phyloP scores from a whole-genome alignment of 2,113 vertebrate species.

The Onychorhynchus coronatus region DNA sequence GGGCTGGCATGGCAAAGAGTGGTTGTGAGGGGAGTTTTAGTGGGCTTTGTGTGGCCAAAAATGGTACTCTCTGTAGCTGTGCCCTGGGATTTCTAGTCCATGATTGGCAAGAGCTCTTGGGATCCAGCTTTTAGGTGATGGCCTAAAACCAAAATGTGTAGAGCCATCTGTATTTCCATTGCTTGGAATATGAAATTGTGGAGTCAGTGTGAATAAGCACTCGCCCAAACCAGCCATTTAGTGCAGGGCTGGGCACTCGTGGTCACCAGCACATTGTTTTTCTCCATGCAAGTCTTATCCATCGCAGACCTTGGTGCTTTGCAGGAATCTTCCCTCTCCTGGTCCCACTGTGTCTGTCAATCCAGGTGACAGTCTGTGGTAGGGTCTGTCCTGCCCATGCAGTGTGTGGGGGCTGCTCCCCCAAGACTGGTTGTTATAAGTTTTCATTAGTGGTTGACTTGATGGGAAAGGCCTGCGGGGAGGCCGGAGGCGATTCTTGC shows the following conservation, averaged over 20 bases:
- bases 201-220: not conserved
- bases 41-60: not conserved
- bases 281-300: accelerated
- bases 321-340: not conserved
- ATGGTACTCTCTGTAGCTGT: accelerated
- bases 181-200: not conserved
- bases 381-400: not conserved
- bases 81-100: not conserved
- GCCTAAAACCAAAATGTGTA: not conserved
- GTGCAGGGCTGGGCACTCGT: accelerated
- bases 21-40: not conserved
- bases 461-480: not conserved
- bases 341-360: not conserved
- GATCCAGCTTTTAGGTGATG: not conserved
- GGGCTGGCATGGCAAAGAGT: not conserved
- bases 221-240: not conserved
- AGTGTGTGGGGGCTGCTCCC: not conserved
- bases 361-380: not conserved
- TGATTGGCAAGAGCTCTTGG: not conserved
- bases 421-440: accelerated
- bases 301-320: not conserved
- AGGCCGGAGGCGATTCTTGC: not conserved
- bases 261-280: not conserved
- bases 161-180: not conserved
- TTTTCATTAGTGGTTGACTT: not conserved